Percentiles rank a stretch among this genome's conserved stretches.
phyloP scores from a whole-genome alignment of 1,140 invertebrate genomes.

The Lucilia sericata region DNA sequence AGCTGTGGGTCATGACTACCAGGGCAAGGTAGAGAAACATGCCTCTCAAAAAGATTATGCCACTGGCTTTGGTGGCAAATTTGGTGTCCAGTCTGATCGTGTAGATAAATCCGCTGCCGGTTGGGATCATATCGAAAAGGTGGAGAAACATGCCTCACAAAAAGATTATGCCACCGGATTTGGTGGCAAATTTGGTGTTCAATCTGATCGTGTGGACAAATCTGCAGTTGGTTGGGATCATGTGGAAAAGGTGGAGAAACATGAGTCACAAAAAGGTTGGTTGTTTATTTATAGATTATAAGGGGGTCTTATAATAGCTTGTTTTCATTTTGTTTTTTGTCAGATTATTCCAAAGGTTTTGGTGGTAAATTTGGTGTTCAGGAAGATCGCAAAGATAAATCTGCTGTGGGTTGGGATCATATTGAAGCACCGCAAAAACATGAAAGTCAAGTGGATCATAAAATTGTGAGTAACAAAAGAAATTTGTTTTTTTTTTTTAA shows the following conservation, averaged over 20 bases:
- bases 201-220: conserved; percentile 86
- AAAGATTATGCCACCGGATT: conserved; percentile 87
- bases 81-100: conserved; percentile 86
- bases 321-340: not conserved
- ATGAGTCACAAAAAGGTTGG: conserved; percentile 83
- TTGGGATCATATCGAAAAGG: conserved; percentile 82
- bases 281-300: not conserved
- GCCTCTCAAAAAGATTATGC: conserved; percentile 85
- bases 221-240: conserved; percentile 88
- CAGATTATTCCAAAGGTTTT: conserved; percentile 85
- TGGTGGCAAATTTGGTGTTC: conserved; percentile 93
- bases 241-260: conserved; percentile 79
- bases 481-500: no score
- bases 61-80: conserved; percentile 91
- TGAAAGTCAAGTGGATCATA: conserved; percentile 84
- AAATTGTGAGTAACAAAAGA: conserved; percentile 60
- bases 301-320: not conserved
- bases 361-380: conserved; percentile 94
- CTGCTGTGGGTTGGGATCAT: conserved; percentile 89
- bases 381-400: conserved; percentile 85
- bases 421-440: conserved; percentile 81
- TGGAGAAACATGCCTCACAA: conserved; percentile 84
- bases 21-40: conserved; percentile 79
- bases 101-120: conserved; percentile 86
- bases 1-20: conserved; percentile 88